Conservation (phyloP, 2,113 vertebrate genomes). For the Cynoglossus semilaevis region DNA sequence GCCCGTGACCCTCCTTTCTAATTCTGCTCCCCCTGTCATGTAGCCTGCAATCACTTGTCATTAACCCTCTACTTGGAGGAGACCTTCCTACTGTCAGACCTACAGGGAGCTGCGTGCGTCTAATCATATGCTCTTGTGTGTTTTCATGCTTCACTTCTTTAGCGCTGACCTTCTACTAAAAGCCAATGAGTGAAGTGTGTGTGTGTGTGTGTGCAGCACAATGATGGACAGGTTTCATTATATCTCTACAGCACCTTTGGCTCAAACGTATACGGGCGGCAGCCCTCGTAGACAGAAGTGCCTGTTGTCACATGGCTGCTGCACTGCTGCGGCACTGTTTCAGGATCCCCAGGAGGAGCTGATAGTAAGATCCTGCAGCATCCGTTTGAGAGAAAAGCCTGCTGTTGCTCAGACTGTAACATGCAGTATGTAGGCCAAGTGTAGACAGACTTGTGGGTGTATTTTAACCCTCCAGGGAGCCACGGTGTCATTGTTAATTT, state of each 20-base stretch:
- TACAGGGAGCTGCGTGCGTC: background rate
- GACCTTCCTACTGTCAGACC: slow-evolving; percentile 36
- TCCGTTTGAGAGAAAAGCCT: slow-evolving; percentile 28
- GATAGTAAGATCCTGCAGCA: slow-evolving; percentile 59
- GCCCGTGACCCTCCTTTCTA: slow-evolving; percentile 37
- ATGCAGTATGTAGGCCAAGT: slow-evolving; percentile 57
- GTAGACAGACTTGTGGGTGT: slow-evolving; percentile 62
- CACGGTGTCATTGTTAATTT: slow-evolving; percentile 47
- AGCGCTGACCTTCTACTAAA: slow-evolving; percentile 14
- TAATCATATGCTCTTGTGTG: slow-evolving; percentile 1
- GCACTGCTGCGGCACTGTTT: slow-evolving; percentile 51
- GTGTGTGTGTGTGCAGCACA: slow-evolving; percentile 3
- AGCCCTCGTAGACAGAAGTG: slow-evolving; percentile 16
- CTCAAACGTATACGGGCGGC: slow-evolving; percentile 7
- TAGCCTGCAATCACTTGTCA: slow-evolving; percentile 34
- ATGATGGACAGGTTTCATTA: slow-evolving; percentile 22
- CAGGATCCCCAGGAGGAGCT: slow-evolving; percentile 45
- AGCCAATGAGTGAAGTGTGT: background rate
- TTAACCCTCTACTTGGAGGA: slow-evolving; percentile 25
- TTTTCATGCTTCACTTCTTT: slow-evolving; percentile 20
- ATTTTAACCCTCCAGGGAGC: slow-evolving; percentile 41
- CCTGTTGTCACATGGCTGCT: slow-evolving; percentile 39
- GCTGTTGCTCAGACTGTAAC: slow-evolving; percentile 44
- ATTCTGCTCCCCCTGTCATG: slow-evolving; percentile 19
- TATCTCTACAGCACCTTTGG: background rate